Evolutionary conservation across 2,113 vertebrate species (phyloP).

Genomic region (Cynopterus brachyotis): DNA sequence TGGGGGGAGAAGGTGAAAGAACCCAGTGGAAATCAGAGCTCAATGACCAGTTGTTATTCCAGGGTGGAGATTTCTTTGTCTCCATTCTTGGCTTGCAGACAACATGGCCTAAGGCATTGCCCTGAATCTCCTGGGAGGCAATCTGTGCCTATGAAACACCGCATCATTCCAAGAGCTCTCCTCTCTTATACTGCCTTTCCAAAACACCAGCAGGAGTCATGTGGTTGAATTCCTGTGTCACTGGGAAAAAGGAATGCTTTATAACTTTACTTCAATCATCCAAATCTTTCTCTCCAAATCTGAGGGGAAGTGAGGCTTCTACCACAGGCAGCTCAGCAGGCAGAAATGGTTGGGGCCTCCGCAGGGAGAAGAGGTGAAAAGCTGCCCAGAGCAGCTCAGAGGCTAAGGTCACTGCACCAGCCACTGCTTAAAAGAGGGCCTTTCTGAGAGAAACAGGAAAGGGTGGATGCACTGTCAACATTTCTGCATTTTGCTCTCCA

Average conservation of each 20-base stretch:
- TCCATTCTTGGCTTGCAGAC: background rate
- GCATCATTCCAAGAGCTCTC: background rate
- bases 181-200: background rate
- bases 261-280: background rate
- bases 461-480: background rate
- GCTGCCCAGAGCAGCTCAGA: background rate
- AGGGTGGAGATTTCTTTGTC: background rate
- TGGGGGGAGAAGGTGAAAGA: background rate
- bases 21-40: background rate
- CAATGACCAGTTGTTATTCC: background rate
- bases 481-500: constrained; percentile 45
- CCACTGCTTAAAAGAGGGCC: background rate
- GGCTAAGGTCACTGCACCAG: background rate
- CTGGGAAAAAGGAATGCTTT: background rate
- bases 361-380: background rate
- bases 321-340: background rate
- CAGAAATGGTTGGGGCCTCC: background rate
- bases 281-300: background rate
- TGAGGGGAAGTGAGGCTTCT: background rate
- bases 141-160: background rate
- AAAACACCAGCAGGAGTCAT: background rate
- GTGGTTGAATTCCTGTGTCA: background rate
- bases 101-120: background rate
- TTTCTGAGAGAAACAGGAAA: background rate
- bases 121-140: background rate